A percentile compares a stretch with the other conserved stretches of the same genome.
Conservation (phyloP, 2,888 invertebrate species). For the Gastrophysa polygoni region DNA sequence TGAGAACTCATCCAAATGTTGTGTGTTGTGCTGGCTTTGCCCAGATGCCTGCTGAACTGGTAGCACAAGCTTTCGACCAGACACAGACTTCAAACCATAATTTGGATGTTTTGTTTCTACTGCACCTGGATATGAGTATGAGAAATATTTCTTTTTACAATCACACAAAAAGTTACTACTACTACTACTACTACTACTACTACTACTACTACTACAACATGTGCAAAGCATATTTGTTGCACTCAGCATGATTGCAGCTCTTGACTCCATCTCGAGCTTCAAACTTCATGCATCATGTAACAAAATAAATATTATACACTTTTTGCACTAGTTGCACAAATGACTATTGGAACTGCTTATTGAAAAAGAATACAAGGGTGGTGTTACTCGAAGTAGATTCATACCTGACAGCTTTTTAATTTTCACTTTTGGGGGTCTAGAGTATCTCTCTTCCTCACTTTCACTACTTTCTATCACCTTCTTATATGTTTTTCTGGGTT, state of each 20-base stretch:
- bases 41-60: neutral
- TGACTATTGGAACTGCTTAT: neutral
- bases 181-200: too few species aligned
- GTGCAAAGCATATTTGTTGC: neutral
- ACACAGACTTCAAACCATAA: slow-evolving; percentile 1
- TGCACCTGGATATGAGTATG: neutral
- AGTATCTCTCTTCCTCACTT: slow-evolving; percentile 11
- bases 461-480: slow-evolving; percentile 4
- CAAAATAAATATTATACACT: too few species aligned
- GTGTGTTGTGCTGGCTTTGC: slow-evolving; percentile 3
- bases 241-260: slow-evolving; percentile 6
- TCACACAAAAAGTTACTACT: too few species aligned
- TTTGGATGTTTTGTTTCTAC: slow-evolving; percentile 2
- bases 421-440: slow-evolving; percentile 5
- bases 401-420: slow-evolving; percentile 11
- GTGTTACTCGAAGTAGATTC: slow-evolving; percentile 4
- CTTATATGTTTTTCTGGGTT: slow-evolving; percentile 6
- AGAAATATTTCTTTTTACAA: neutral
- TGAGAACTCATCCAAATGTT: neutral
- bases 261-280: neutral
- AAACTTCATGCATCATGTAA: too few species aligned
- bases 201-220: too few species aligned
- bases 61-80: slow-evolving; percentile 2
- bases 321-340: neutral
- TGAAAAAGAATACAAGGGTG: neutral